These are phyloP conservation scores for Chromis chromis DNA, from an alignment of 2,797 vertebrate species.

Conservation along the genomic window DNA sequence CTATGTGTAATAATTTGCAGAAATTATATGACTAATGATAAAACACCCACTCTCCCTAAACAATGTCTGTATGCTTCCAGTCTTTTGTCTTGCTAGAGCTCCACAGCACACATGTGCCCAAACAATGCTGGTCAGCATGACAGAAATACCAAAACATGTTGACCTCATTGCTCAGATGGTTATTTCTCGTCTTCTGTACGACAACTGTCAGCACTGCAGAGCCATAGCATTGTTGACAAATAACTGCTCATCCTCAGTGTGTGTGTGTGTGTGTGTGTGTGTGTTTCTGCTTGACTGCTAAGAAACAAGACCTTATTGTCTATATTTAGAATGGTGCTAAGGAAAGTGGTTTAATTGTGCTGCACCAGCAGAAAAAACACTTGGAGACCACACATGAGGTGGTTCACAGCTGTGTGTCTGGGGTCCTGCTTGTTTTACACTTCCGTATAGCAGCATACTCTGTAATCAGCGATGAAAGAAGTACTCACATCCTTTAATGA, in stretches of 20 bases:
- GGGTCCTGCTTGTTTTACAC: no score
- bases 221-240: conserved; percentile 26
- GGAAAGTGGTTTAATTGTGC: conserved; percentile 25
- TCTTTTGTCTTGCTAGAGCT: conserved; percentile 27
- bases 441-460: no score
- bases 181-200: conserved; percentile 14
- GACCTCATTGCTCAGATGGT: conserved; percentile 40
- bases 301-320: conserved; percentile 35
- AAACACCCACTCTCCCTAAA: background rate
- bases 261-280: background rate
- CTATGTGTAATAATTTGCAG: background rate
- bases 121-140: conserved; percentile 44
- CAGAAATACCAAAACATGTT: conserved; percentile 54
- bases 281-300: background rate
- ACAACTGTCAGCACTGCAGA: conserved; percentile 34
- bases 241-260: background rate
- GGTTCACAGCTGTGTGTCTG: conserved; percentile 22
- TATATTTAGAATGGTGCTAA: conserved; percentile 26
- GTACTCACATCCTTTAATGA: no score
- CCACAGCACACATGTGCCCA: conserved; percentile 20
- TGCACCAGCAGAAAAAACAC: conserved; percentile 14
- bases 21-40: background rate
- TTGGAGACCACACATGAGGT: conserved; percentile 34
- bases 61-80: conserved; percentile 2
- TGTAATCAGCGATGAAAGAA: no score